Conservation (phyloP, 2,888 invertebrate genomes). For the Fissipunctia ypsillon region DNA sequence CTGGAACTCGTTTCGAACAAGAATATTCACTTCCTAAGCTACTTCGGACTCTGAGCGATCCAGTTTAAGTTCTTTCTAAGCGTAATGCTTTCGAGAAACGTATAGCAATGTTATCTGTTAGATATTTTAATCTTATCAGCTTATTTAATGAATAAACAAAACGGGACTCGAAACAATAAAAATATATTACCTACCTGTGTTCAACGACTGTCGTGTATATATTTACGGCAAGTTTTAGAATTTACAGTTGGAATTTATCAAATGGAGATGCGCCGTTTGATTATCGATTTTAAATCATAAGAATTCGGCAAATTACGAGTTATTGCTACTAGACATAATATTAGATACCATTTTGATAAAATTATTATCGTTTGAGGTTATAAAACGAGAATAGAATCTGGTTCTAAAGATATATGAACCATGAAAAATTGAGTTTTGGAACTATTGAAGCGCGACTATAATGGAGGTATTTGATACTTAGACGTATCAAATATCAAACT, state of each 20-base stretch:
- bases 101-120: conserved; percentile 68
- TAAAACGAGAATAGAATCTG: conserved; percentile 71
- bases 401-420: conserved; percentile 76
- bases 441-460: conserved; percentile 79
- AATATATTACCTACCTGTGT: conserved; percentile 73
- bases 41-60: conserved; percentile 60
- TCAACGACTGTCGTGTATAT: conserved; percentile 56
- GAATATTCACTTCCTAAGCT: conserved; percentile 75
- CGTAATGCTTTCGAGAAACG: conserved; percentile 61
- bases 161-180: conserved; percentile 71
- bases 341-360: conserved; percentile 64
- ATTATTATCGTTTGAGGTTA: conserved; percentile 64
- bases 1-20: conserved; percentile 80
- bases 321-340: conserved; percentile 69
- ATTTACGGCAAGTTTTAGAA: conserved; percentile 47
- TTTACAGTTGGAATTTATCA: conserved; percentile 60
- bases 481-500: conserved; percentile 79
- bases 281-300: conserved; percentile 54
- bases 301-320: conserved; percentile 66
- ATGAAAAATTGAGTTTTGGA: conserved; percentile 81
- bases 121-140: conserved; percentile 78
- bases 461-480: conserved; percentile 74
- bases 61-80: conserved; percentile 65
- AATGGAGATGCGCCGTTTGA: conserved; percentile 46
- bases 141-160: conserved; percentile 73